A percentile compares a stretch with the other conserved stretches of the same genome.
These are phyloP conservation scores for Potamarius usumacintae DNA, from an alignment of 2,113 vertebrate species.

Conservation along the genomic window DNA sequence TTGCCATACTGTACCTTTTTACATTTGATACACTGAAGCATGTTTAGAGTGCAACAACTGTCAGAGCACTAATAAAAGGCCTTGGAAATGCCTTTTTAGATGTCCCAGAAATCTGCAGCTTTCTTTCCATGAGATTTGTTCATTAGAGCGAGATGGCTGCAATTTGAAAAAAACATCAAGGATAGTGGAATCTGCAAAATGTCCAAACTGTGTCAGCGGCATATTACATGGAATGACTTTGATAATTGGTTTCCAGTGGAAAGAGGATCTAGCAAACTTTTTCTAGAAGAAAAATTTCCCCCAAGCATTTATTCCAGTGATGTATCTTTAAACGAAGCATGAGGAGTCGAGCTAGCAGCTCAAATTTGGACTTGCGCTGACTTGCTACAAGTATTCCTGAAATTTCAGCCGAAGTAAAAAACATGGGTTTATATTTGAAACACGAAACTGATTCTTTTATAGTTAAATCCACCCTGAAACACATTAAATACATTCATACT, in stretches of 20 bases:
- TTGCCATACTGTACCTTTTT: not conserved
- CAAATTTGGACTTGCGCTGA: not conserved
- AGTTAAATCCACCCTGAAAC: not conserved
- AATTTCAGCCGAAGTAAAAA: not conserved
- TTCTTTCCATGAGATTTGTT: not conserved
- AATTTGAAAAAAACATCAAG: not conserved
- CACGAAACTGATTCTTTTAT: not conserved
- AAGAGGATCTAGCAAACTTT: not conserved
- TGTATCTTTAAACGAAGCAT: not conserved
- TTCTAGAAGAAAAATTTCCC: not conserved
- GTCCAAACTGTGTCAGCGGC: not conserved
- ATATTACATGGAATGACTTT: not conserved
- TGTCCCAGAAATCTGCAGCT: not conserved
- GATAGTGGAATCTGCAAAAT: not conserved
- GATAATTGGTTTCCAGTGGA: not conserved
- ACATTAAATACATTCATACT: not conserved
- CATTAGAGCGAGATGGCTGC: not conserved
- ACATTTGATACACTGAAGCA: not conserved
- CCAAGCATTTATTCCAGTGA: not conserved
- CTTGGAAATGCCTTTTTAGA: not conserved
- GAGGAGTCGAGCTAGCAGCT: not conserved
- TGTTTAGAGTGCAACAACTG: not conserved
- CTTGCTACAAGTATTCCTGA: constrained; percentile 12
- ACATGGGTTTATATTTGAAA: not conserved
- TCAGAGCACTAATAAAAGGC: not conserved